Conservation (phyloP, 2,797 vertebrate species). For the Buphagus erythrorhynchus region DNA sequence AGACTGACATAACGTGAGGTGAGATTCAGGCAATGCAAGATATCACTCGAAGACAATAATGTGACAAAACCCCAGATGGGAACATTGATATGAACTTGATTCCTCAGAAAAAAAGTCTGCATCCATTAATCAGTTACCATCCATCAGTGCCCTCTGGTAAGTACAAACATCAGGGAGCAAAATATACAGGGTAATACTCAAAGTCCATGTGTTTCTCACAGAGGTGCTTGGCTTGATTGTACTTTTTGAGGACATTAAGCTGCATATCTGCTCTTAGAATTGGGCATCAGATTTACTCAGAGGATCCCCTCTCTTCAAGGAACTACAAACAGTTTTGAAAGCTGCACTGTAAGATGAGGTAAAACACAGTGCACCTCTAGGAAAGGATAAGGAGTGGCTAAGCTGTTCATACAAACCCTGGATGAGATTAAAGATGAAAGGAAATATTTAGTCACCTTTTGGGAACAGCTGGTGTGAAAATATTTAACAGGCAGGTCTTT, state of each 20-base stretch:
- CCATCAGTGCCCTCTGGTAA: neutral
- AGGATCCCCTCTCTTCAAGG: neutral
- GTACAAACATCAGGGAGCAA: neutral
- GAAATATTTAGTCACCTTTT: conserved; percentile 69
- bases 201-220: neutral
- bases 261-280: neutral
- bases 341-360: neutral
- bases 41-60: neutral
- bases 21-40: neutral
- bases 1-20: neutral
- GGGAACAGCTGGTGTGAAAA: conserved; percentile 55
- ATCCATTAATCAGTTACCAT: neutral
- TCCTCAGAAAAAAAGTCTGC: neutral
- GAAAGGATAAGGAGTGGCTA: conserved; percentile 4
- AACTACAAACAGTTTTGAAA: neutral
- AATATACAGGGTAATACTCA: neutral
- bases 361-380: neutral
- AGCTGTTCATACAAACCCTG: conserved; percentile 15
- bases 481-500: conserved; percentile 47
- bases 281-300: neutral
- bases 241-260: neutral
- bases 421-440: conserved; percentile 62
- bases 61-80: neutral
- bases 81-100: rapidly evolving
- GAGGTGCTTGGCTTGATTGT: neutral